phyloP scores from a whole-genome alignment of 2,113 vertebrate genomes.

The Rhabdomys dilectus region DNA sequence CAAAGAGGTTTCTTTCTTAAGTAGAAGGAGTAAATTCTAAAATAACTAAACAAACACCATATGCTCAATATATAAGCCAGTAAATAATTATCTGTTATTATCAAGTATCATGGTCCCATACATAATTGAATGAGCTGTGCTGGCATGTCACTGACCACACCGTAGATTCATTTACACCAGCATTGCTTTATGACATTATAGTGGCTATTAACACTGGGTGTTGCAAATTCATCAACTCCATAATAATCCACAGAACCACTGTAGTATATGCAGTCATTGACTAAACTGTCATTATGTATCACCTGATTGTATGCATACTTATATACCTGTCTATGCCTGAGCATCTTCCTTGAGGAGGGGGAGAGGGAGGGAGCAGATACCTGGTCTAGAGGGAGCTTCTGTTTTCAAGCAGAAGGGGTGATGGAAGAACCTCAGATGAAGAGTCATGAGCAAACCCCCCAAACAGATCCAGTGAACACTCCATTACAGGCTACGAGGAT shows the following conservation, averaged over 20 bases:
- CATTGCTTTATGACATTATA: background rate
- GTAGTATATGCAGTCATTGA: background rate
- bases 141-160: background rate
- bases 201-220: background rate
- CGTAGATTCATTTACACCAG: background rate
- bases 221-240: background rate
- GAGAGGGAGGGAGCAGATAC: background rate
- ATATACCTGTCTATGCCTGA: background rate
- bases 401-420: background rate
- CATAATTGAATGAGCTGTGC: background rate
- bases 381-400: background rate
- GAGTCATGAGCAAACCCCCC: background rate
- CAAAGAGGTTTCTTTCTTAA: background rate
- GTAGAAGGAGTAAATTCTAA: background rate
- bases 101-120: background rate
- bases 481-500: background rate
- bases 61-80: background rate
- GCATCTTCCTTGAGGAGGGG: background rate
- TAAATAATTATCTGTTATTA: background rate
- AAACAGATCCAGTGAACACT: background rate
- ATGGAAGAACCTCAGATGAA: background rate
- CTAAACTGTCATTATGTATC: background rate
- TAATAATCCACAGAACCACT: background rate
- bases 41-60: background rate
- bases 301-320: background rate